A percentile compares a stretch with the other conserved stretches of the same genome.
Evolutionary conservation across 2,113 vertebrate genomes (phyloP).

Genomic region (Condylura cristata): DNA sequence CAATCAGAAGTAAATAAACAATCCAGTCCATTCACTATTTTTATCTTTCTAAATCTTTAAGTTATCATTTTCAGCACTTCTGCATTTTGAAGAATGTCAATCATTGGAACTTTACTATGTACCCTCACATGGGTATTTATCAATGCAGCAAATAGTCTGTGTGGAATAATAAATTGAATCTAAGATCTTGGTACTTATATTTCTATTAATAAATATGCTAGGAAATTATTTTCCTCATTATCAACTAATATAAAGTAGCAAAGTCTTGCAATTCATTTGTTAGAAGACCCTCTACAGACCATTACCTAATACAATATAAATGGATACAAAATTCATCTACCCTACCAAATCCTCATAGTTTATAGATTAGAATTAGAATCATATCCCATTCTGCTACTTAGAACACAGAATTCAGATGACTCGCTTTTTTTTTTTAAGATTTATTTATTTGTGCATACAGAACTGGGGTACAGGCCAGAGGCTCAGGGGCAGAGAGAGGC

Average conservation of each 20-base stretch:
- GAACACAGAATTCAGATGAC: background rate
- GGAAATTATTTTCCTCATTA: background rate
- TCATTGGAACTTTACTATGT: background rate
- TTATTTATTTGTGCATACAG: too few species aligned
- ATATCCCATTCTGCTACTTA: background rate
- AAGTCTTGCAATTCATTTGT: conserved; percentile 10
- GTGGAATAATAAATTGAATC: background rate
- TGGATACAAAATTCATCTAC: background rate
- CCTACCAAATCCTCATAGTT: background rate
- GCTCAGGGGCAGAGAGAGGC: too few species aligned
- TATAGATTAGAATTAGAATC: conserved; percentile 19
- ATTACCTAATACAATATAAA: background rate
- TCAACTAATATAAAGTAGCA: conserved; percentile 3
- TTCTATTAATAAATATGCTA: background rate
- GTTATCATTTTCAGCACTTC: background rate
- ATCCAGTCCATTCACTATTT: background rate
- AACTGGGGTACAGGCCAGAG: too few species aligned
- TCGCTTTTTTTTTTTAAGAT: too few species aligned
- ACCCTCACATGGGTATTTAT: background rate
- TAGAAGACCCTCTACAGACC: background rate
- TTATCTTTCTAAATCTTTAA: background rate
- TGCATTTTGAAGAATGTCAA: background rate
- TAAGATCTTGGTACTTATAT: background rate
- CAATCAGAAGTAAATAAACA: background rate
- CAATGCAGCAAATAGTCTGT: background rate